phyloP scores from a whole-genome alignment of 2,113 vertebrate genomes.

The Clarias gariepinus region DNA sequence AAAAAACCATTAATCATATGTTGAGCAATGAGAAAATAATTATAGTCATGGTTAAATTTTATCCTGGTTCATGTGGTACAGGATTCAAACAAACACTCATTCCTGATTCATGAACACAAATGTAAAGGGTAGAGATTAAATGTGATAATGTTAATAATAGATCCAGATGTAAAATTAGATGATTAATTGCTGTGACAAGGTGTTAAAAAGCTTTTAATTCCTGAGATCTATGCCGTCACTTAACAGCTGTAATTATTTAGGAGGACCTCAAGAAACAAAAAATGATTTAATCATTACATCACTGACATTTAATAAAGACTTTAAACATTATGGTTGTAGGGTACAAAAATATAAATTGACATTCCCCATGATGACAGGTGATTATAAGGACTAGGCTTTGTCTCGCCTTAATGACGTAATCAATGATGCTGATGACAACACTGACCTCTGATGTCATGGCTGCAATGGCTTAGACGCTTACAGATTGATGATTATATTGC shows the following conservation, averaged over 20 bases:
- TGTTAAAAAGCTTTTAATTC: conserved; percentile 30
- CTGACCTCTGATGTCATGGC: conserved; percentile 38
- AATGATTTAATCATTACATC: conserved; percentile 29
- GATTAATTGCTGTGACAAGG: conserved; percentile 43
- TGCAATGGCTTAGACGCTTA: conserved; percentile 24
- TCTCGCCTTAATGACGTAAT: conserved; percentile 44
- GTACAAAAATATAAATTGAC: conserved; percentile 43
- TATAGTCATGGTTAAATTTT: conserved; percentile 40
- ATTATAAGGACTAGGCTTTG: conserved; percentile 12
- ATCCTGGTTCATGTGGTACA: conserved; percentile 43
- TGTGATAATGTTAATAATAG: conserved; percentile 23
- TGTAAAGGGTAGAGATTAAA: conserved; percentile 29
- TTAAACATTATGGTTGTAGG: conserved; percentile 21
- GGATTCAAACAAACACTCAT: conserved; percentile 41
- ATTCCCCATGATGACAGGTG: conserved; percentile 22
- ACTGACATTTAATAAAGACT: conserved; percentile 15
- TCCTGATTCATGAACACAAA: conserved; percentile 30
- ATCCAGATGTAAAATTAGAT: conserved; percentile 22
- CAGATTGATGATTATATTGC: conserved; percentile 31
- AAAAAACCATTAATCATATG: conserved; percentile 52
- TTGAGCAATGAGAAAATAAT: conserved; percentile 47
- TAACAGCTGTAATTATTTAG: conserved; percentile 10
- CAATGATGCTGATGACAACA: background rate
- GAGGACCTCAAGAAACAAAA: conserved; percentile 24
- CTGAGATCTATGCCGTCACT: conserved; percentile 25